These are phyloP conservation scores for Timema podura DNA, from an alignment of 2,888 invertebrate genomes.

Conservation along the genomic window DNA sequence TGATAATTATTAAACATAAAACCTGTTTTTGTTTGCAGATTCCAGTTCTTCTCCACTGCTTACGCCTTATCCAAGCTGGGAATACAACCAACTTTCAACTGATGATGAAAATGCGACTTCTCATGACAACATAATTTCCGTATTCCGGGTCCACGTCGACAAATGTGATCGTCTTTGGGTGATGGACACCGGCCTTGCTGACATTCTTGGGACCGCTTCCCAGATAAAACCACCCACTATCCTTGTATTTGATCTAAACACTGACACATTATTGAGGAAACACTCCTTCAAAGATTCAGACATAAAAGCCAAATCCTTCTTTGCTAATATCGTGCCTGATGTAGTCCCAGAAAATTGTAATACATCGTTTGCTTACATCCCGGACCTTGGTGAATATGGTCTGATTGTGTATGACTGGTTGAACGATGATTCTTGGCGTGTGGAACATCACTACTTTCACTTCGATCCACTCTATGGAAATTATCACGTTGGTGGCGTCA, in stretches of 20 bases:
- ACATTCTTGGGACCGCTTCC: conserved; percentile 63
- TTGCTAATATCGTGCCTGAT: conserved; percentile 76
- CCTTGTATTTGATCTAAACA: conserved; percentile 70
- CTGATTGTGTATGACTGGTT: conserved; percentile 72
- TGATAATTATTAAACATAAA: no score
- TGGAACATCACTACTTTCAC: conserved; percentile 62
- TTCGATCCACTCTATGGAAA: conserved; percentile 69
- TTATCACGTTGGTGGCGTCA: conserved; percentile 64
- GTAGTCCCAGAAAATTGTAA: conserved; percentile 65
- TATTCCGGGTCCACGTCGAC: conserved; percentile 71
- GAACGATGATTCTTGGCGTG: conserved; percentile 71
- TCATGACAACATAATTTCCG: conserved; percentile 42
- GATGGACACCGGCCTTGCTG: conserved; percentile 72
- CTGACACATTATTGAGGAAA: conserved; percentile 57
- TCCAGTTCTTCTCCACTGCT: conserved; percentile 39
- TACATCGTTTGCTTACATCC: conserved; percentile 70
- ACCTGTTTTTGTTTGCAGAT: no score
- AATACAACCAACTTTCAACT: conserved; percentile 70
- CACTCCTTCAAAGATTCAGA: conserved; percentile 64
- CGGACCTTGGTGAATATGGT: conserved; percentile 66
- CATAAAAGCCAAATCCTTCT: conserved; percentile 70
- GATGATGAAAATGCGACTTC: conserved; percentile 44
- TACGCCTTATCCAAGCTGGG: conserved; percentile 72
- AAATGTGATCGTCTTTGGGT: conserved; percentile 74
- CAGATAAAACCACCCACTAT: conserved; percentile 55